Base-by-base conservation (phyloP, 2,797 vertebrate genomes). In the Enteromius viviparus region DNA sequence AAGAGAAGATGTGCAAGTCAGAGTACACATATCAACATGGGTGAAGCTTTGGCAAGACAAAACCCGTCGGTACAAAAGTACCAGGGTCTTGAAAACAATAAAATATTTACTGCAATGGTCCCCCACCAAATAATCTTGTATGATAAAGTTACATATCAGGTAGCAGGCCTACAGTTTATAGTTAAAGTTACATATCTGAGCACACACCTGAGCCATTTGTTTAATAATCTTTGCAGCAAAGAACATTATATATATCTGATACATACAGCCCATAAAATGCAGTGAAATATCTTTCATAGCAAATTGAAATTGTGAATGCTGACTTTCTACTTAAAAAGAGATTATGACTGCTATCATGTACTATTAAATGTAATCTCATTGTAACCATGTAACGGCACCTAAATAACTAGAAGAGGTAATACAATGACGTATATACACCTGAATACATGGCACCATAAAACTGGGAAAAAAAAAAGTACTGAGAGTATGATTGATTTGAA, bases 71-170 rank as follows among this genome's bases (percentile, higher is more conserved):
- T 37, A 86, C 51, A 49, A 80, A 58, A 2, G 58, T 45, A 32
- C 77, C 49, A 71, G 47, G 29, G 42, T 42, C 23, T 65, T 34
- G 8, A 70, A 82, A 78, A 60, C 58, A 81, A 78, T 78, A 78
- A 76, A 81, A 83, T n/a, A 83, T 72, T 55, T 76, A 80, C 77
- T 84, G 76, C 64, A 81, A 70, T 88, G 87, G 85, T 88, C 85
- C 87, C 81, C 53, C 40, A 70, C 66, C 64, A 71, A 70, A 84
- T 60, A 47, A 60, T 55, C 42, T 64, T 29, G 49, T 49, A 40
- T 40, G 8, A 72, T 80, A 80, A 71, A 81, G 19, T 32, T 66
- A 80, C 6, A 88, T 76, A 82, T 45, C 40, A 72, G 68, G 55
- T 37, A 68, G 58, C 70, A 82, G 76, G 23, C 60, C 45, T 74